Base-by-base conservation (phyloP, 2,113 vertebrate species). In the Hoplias malabaricus region DNA sequence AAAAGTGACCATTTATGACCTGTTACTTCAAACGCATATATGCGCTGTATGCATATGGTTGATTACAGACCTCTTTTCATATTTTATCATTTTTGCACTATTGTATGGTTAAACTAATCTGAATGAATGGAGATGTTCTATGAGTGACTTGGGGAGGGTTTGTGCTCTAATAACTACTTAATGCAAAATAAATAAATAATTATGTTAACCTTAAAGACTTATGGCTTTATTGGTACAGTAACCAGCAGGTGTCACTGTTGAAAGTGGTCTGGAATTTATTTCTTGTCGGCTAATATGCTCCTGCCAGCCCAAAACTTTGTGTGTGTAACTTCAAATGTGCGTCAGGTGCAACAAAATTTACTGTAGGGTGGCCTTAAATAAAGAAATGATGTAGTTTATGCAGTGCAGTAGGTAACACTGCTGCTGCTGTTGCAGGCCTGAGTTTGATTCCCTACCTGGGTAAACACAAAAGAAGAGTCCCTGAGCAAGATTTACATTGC, bases 181-280 rank as follows among this genome's bases (percentile, higher is more conserved):
- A 75, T 16, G 61, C 23, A 8, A 29, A 27, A n/a, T 4, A 50
- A 75, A 75, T 66, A 75, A 65, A 75, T 25, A 34, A 6, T 29
- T 66, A 9, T 66, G 31, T 36, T 38, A 38, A 66, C 36, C n/a
- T 53, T 5, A 33, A 21, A 29, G n/a, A 27, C 42, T 53, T 74
- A 13, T 75, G 59, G 14, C 12, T 59, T 77, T 27, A 34, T 77
- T 69, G 6, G 9, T 56, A 9, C 4, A 16, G 19, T 77, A 42
- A 21, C 34, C 74, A 68, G 36, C 59, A 57, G 38, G n/a, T 68
- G 34, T 69, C 36, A 33, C 19, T 57, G 23, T 65, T 76, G 12
- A 70, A 33, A 62, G 25, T 43, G 19, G 14, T n/a, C 14, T 75
- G 36, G 54, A 27, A 9, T 4, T 73, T 2, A 3, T 71, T 13